phyloP scores from a whole-genome alignment of 2,113 vertebrate genomes.

The Nestor notabilis region DNA sequence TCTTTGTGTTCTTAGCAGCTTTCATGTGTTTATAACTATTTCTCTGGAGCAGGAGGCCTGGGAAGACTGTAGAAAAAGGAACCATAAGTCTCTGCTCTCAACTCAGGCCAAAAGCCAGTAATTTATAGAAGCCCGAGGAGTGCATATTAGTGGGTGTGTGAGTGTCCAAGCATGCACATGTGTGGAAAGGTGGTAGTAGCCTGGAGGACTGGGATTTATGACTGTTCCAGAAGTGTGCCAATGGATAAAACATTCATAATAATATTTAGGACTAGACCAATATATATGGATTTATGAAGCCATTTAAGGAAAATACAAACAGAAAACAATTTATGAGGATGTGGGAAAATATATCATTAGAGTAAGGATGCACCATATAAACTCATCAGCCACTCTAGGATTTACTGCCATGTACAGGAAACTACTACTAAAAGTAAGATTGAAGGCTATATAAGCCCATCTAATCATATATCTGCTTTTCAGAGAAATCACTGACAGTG shows the following conservation, averaged over 20 bases:
- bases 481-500: not conserved
- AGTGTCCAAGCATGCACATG: not conserved
- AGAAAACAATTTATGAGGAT: conserved; percentile 53
- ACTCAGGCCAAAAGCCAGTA: not conserved
- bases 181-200: not conserved
- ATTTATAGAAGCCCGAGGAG: not conserved
- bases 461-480: not conserved
- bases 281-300: conserved; percentile 55
- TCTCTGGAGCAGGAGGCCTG: not conserved
- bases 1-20: not conserved
- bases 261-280: conserved; percentile 28
- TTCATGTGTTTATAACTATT: not conserved
- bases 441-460: conserved; percentile 23
- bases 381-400: conserved; percentile 15
- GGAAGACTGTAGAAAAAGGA: not conserved
- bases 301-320: conserved; percentile 43
- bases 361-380: conserved; percentile 15
- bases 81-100: not conserved
- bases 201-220: not conserved
- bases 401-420: conserved; percentile 39
- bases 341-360: conserved; percentile 36
- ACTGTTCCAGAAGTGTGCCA: not conserved
- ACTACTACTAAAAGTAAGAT: conserved; percentile 37
- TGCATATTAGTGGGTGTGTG: rapidly evolving
- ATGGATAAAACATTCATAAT: conserved; percentile 19